A percentile compares a stretch with the other conserved stretches of the same genome.
Conservation (phyloP, 2,888 invertebrate genomes). For the Archaeoteleia sp. region DNA sequence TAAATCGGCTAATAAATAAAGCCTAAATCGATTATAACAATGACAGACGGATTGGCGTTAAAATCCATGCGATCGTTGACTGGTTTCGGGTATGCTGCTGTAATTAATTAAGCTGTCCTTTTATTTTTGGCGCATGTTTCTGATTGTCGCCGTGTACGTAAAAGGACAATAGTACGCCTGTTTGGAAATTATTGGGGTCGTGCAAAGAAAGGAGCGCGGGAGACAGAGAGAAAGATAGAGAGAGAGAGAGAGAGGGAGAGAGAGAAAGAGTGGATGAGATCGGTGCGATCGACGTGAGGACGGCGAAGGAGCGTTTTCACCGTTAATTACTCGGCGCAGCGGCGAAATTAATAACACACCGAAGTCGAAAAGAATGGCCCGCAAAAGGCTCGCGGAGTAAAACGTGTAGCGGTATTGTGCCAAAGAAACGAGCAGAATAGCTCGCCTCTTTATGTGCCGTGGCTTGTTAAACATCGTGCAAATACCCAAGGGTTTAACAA, state of each 20-base stretch:
- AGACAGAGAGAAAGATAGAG: background rate
- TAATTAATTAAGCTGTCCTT: constrained; percentile 4
- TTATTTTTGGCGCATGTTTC: background rate
- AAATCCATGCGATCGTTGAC: too few species aligned
- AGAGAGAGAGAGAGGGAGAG: background rate
- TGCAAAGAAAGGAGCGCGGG: background rate
- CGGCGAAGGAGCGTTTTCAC: constrained; percentile 6
- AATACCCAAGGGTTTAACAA: constrained; percentile 6
- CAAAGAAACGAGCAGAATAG: constrained; percentile 27
- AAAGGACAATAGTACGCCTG: constrained; percentile 13
- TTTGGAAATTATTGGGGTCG: constrained; percentile 3
- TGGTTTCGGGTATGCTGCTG: background rate
- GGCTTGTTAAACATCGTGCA: constrained; percentile 18
- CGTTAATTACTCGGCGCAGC: constrained; percentile 20
- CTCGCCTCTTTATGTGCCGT: constrained; percentile 19
- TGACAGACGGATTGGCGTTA: too few species aligned
- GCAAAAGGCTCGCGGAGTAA: constrained; percentile 4
- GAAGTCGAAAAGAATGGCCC: constrained; percentile 16
- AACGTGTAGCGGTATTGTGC: constrained; percentile 14
- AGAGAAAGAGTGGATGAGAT: background rate
- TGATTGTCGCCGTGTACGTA: background rate
- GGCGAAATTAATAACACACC: constrained; percentile 17
- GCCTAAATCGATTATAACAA: too few species aligned
- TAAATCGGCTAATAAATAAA: too few species aligned
- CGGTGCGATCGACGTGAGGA: background rate